Evolutionary conservation across 2,113 vertebrate genomes (phyloP).

Genomic region (Podarcis cretensis): DNA sequence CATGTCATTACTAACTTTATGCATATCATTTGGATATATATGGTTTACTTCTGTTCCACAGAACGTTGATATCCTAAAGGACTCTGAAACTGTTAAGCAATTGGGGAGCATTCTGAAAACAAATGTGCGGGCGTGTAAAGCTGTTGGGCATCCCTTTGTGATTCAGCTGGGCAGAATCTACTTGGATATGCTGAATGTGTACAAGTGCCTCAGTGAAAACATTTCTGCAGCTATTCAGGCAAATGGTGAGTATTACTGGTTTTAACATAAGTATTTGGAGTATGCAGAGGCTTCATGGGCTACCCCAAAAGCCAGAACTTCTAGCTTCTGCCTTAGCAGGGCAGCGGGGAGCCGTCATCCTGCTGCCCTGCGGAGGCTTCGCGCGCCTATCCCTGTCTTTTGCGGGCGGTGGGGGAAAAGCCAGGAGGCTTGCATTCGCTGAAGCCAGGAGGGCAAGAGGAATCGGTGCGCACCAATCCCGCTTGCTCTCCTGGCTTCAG

Average conservation of each 20-base stretch:
- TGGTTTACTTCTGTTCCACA: slow-evolving; percentile 51
- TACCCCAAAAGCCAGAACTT: too few relatives aligned
- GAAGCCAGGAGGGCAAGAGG: too few relatives aligned
- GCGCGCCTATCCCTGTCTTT: too few relatives aligned
- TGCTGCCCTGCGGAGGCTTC: too few relatives aligned
- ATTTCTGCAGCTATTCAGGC: slow-evolving; percentile 99
- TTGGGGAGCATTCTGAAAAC: slow-evolving; percentile 98
- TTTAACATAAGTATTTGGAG: slow-evolving; percentile 4
- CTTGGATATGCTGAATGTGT: slow-evolving; percentile 99
- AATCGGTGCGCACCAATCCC: too few relatives aligned
- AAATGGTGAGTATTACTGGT: slow-evolving; percentile 83
- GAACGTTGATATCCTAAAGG: slow-evolving; percentile 99
- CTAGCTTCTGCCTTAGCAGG: too few relatives aligned
- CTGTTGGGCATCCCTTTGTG: slow-evolving; percentile 97
- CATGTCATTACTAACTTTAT: background rate
- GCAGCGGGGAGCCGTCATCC: too few relatives aligned
- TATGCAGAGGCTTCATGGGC: too few relatives aligned
- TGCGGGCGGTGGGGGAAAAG: too few relatives aligned
- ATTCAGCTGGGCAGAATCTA: slow-evolving; percentile 98
- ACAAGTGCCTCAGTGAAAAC: slow-evolving; percentile 99
- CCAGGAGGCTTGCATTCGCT: too few relatives aligned
- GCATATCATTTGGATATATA: too few relatives aligned
- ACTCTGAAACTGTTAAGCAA: slow-evolving; percentile 99
- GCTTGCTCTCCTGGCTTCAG: too few relatives aligned
- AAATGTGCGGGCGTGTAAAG: slow-evolving; percentile 96